Evolutionary conservation across 2,113 vertebrate genomes (phyloP).

Genomic region (Arizona elegans): DNA sequence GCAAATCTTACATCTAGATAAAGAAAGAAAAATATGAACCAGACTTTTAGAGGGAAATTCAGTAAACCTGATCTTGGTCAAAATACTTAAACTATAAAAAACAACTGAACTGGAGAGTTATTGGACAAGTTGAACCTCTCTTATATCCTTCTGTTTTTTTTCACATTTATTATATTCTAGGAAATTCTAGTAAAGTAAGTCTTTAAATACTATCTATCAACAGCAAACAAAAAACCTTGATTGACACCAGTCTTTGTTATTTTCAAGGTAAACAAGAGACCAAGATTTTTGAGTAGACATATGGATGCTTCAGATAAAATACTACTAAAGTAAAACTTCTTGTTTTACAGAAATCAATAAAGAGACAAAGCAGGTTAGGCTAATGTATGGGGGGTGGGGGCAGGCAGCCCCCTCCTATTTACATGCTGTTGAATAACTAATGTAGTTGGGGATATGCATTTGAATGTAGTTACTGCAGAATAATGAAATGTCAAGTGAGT

Average conservation of each 20-base stretch:
- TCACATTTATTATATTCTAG: not conserved
- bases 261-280: not conserved
- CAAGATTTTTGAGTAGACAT: not conserved
- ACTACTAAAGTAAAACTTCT: too few relatives aligned
- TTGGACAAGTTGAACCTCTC: not conserved
- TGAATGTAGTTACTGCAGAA: slow-evolving; percentile 27
- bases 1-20: not conserved
- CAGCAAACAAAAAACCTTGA: not conserved
- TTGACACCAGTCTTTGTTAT: not conserved
- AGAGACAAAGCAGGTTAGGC: slow-evolving; percentile 27
- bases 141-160: not conserved
- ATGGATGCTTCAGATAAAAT: not conserved
- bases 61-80: not conserved
- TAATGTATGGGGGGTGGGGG: not conserved
- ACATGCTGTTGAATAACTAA: slow-evolving; percentile 44
- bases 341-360: slow-evolving; percentile 1
- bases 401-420: slow-evolving; percentile 42
- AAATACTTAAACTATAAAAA: not conserved
- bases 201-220: not conserved
- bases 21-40: not conserved
- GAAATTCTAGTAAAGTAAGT: not conserved
- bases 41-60: not conserved
- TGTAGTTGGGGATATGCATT: slow-evolving; percentile 30
- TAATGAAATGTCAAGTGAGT: slow-evolving; percentile 55
- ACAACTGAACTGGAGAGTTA: not conserved